These are phyloP conservation scores for Chironomus riparius DNA, from an alignment of 2,888 invertebrate species.

Conservation along the genomic window DNA sequence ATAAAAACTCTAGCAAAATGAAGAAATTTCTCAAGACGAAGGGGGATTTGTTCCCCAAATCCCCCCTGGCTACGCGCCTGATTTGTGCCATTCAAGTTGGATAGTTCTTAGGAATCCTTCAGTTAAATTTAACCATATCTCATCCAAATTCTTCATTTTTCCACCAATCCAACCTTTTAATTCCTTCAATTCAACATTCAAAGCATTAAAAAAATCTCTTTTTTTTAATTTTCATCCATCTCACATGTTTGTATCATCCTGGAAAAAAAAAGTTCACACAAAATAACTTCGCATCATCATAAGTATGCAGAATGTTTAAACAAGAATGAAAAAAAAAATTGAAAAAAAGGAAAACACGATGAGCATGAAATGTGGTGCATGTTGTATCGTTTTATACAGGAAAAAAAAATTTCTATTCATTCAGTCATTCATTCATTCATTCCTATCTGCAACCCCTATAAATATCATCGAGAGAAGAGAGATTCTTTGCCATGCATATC, in stretches of 20 bases:
- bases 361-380: constrained; percentile 23
- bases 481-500: constrained; percentile 25
- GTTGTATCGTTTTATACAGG: not conserved
- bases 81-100: no score
- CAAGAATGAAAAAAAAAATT: not conserved
- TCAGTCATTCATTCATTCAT: not conserved
- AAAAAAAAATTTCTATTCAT: not conserved
- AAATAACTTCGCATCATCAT: constrained; percentile 17
- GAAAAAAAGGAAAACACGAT: not conserved
- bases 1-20: no score
- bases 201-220: not conserved
- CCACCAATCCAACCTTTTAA: no score
- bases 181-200: no score
- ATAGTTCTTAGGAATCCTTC: no score
- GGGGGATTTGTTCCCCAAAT: no score
- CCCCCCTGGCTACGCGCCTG: no score
- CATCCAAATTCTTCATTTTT: no score
- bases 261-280: not conserved
- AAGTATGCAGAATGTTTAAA: not conserved
- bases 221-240: not conserved
- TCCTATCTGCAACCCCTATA: constrained; percentile 14
- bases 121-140: no score
- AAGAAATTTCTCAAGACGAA: no score
- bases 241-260: not conserved
- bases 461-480: constrained; percentile 3